Conservation (phyloP, 2,888 invertebrate genomes). For the Boloria euphrosyne region DNA sequence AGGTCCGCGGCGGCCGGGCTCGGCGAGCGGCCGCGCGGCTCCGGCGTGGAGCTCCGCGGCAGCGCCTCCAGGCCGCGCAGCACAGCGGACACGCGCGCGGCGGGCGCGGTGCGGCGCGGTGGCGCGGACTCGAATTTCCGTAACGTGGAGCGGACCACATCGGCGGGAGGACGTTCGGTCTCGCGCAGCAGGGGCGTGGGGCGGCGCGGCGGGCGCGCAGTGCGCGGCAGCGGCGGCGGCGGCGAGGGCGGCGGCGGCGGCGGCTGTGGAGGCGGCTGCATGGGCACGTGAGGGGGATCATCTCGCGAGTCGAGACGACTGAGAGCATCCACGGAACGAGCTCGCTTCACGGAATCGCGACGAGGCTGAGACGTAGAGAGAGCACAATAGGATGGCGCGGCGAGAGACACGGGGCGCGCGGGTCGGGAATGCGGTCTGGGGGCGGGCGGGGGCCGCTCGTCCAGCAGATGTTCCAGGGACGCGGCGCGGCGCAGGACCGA, state of each 20-base stretch:
- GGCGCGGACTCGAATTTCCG: constrained; percentile 90
- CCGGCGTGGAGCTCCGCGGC: constrained; percentile 63
- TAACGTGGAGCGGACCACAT: constrained; percentile 93
- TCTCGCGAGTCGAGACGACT: constrained; percentile 84
- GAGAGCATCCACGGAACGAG: constrained; percentile 92
- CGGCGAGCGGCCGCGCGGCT: constrained; percentile 53
- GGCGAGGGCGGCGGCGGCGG: constrained; percentile 59
- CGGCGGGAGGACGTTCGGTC: constrained; percentile 92
- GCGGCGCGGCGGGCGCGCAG: constrained; percentile 64
- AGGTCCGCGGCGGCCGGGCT: constrained; percentile 50
- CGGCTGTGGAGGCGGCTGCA: constrained; percentile 85
- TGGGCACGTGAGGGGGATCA: constrained; percentile 76
- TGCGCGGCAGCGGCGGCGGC: constrained; percentile 76
- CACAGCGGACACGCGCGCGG: constrained; percentile 74
- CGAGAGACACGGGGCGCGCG: constrained; percentile 59
- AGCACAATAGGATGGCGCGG: constrained; percentile 52
- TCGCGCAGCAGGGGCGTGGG: constrained; percentile 86
- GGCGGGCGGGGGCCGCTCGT: constrained; percentile 78
- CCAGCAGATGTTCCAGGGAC: constrained; percentile 92
- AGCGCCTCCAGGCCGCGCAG: constrained; percentile 62
- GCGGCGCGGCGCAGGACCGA: constrained; percentile 91
- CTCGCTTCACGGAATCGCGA: constrained; percentile 88
- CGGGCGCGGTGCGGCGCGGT: constrained; percentile 77
- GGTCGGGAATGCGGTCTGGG: constrained; percentile 53
- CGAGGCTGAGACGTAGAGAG: constrained; percentile 59